Conservation (phyloP, 1,140 invertebrate species). For the Cheumatopsyche charites region DNA sequence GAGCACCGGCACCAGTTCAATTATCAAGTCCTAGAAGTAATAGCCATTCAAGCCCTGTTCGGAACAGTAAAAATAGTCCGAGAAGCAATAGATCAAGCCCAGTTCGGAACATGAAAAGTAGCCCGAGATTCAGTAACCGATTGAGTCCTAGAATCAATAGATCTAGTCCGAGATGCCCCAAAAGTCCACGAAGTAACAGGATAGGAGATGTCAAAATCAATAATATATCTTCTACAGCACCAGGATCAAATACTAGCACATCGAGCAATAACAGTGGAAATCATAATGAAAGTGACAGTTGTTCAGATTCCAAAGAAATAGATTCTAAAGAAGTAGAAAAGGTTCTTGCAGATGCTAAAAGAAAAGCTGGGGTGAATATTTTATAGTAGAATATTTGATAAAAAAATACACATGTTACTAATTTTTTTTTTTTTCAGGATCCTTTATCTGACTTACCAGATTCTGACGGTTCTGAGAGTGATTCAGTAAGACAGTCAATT, state of each 20-base stretch:
- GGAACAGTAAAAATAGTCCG: slow-evolving; percentile 29
- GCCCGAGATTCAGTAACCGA: slow-evolving; percentile 22
- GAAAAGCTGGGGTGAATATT: slow-evolving; percentile 49
- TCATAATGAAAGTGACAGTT: slow-evolving; percentile 53
- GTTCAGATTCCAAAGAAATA: slow-evolving; percentile 51
- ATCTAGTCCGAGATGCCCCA: slow-evolving; percentile 21
- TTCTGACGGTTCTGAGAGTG: slow-evolving; percentile 27
- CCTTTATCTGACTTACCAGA: slow-evolving; percentile 40
- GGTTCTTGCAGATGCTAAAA: slow-evolving; percentile 59
- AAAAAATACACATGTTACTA: not conserved
- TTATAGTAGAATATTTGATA: not conserved
- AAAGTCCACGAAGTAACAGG: not conserved
- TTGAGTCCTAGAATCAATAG: slow-evolving; percentile 34
- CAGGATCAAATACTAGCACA: slow-evolving; percentile 34
- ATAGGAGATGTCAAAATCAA: slow-evolving; percentile 1
- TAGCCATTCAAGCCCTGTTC: slow-evolving; percentile 11
- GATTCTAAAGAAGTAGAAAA: slow-evolving; percentile 56
- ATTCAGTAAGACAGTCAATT: not conserved
- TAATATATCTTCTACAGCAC: slow-evolving; percentile 39
- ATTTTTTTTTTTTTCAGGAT: slow-evolving; percentile 31
- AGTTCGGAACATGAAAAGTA: slow-evolving; percentile 5
- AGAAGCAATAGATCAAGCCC: slow-evolving; percentile 22
- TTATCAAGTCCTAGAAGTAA: slow-evolving; percentile 13
- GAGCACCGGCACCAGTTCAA: not conserved
- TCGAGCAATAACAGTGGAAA: slow-evolving; percentile 34